Base-by-base conservation (phyloP, 2,113 vertebrate species). In the Gallinago media region DNA sequence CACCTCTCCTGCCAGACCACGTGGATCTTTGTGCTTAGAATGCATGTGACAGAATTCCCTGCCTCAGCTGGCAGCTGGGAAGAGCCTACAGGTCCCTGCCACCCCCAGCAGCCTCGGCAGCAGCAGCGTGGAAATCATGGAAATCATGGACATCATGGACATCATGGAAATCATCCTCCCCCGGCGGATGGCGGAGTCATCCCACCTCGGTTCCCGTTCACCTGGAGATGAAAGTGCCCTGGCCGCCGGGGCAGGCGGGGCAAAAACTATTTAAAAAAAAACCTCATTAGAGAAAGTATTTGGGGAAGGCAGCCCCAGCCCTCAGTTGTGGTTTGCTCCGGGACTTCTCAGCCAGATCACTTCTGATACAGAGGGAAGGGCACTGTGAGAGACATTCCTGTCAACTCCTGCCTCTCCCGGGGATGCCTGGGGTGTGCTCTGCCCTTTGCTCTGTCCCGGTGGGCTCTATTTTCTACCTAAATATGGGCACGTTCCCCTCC, bases 201-300 rank as follows among this genome's bases (percentile, higher is more conserved):
- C 94, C 94, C 94, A 88, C 83, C 95, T 94, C 56, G 16, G 82
- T 31, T 97, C 92, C 94, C 96, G 77, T 77, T 95, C 96, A 96
- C 95, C 95, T 94, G 96, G 93, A 97, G 96, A 96, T 96, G 93
- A 96, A 97, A 97, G 96, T 86, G 87, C 88, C 91, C 74, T 3
- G 85, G 65, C 92, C 90, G 96, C 75, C 88, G 21, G 96, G 86
- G 96, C 95, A 92, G 96, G 92, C 44, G 66, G 94, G 92, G 88
- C 92, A 96, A 92, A 93, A 93, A 95, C 96, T 93, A 90, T 90
- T 93, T 91, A 93, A 95, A 96, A 96, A 96, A 38, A 95, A 46
- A 46, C 95, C 94, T 96, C 95, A 94, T 97, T 94, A 96, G 96
- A 96, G 96, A 96, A 97, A 96, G 95, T 94, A 97, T 97, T 92